Evolutionary conservation across 92 coral and sea anemone genomes (phyloP), one percentile per base, ranked within the genome.

Genomic region (Anthopleura xanthogrammica): DNA sequence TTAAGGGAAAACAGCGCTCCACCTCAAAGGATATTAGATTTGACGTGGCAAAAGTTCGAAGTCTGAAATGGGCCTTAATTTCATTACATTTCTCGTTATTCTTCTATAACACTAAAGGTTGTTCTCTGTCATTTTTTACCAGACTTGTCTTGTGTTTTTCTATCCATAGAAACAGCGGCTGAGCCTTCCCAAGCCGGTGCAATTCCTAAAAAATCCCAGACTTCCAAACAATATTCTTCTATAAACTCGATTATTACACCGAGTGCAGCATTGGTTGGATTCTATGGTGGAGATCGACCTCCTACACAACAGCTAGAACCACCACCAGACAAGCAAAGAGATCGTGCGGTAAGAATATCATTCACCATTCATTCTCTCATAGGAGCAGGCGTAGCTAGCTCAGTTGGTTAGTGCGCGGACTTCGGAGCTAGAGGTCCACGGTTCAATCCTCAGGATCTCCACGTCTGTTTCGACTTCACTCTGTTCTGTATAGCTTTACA

Each of bases 201-300:
- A 10, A 16, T 23, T 43, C 66, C 62, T 40, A 76, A 68, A 16
- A 79, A 71, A 52, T 77, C 79, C 9, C 58, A 57, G 29, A 36
- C 22, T 20, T 24, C 83, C 40, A 85, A 85, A 48, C 87, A 84
- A 41, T 85, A 68, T 73, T 82, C 83, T 0, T 78, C 88, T 8
- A 23, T 85, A 10, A 85, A 79, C 79, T 78, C 83, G 29, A 85
- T 85, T 60, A 79, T 85, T 12, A 85, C 83, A 17, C 88, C 88
- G 1, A 85, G 88, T 79, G 88, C 88, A 0, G 88, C 88, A 1
- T 41, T 85, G 57, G 78, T 85, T 70, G 88, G 88, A 5, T 85
- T 36, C 43, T 85, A 85, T 72, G 78, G 65, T 23, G 83, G 71
- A 20, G 78, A 68, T 29, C 22, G 14, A 9, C 68, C 42, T 48